A percentile compares a stretch with the other conserved stretches of the same genome.
Evolutionary conservation across 2,888 invertebrate genomes (phyloP).

Genomic region (Parelbella ahira): DNA sequence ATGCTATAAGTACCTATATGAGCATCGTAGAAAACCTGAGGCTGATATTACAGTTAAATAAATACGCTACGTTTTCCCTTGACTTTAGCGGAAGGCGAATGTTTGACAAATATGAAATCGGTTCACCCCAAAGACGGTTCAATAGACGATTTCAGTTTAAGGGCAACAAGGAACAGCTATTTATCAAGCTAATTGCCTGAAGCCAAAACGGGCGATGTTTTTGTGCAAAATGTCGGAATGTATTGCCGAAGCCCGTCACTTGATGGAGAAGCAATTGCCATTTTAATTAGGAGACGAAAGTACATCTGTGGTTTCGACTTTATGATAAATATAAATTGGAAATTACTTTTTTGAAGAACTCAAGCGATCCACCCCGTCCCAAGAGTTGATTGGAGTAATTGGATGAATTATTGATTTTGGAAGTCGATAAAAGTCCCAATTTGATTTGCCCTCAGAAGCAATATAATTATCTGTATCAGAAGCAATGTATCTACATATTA

Average conservation of each 20-base stretch:
- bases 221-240: constrained; percentile 1
- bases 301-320: constrained; percentile 51
- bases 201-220: constrained; percentile 25
- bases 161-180: constrained; percentile 19
- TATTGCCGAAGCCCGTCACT: constrained; percentile 27
- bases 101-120: constrained; percentile 1
- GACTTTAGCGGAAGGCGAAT: too few relatives aligned
- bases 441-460: too few relatives aligned
- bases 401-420: too few relatives aligned
- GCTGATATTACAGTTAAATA: too few relatives aligned
- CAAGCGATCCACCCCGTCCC: too few relatives aligned
- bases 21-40: too few relatives aligned
- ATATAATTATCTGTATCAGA: too few relatives aligned
- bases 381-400: too few relatives aligned
- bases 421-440: too few relatives aligned
- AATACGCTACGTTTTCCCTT: too few relatives aligned
- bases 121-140: constrained; percentile 6
- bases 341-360: constrained; percentile 1
- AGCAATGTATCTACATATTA: too few relatives aligned
- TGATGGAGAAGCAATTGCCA: constrained; percentile 44
- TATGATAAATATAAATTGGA: constrained; percentile 14
- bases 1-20: too few relatives aligned
- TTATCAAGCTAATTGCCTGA: constrained; percentile 21
- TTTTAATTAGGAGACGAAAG: constrained; percentile 49
- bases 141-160: constrained; percentile 5